Conservation (phyloP, 2,797 vertebrate species). For the Catharus ustulatus region DNA sequence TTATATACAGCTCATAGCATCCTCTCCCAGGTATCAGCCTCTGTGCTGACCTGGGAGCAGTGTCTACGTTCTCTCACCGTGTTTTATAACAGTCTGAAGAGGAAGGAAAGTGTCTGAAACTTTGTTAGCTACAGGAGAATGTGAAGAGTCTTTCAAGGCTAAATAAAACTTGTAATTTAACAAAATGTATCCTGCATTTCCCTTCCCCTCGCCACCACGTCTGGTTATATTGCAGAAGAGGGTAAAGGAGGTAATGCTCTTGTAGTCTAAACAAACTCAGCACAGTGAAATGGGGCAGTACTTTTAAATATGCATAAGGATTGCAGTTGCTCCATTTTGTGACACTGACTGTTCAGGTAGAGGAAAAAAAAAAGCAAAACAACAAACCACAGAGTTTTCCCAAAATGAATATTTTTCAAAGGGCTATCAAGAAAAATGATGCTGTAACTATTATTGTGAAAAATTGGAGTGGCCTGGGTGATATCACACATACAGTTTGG, state of each 20-base stretch:
- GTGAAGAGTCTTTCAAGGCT: neutral
- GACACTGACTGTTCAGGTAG: constrained; percentile 35
- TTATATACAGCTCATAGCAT: neutral
- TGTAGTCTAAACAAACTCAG: constrained; percentile 48
- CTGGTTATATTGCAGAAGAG: constrained; percentile 27
- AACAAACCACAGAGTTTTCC: neutral
- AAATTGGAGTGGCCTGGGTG: constrained; percentile 35
- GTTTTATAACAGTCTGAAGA: constrained; percentile 9
- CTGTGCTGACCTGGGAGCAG: neutral
- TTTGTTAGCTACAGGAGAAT: neutral
- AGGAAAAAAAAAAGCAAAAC: neutral
- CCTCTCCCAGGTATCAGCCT: neutral
- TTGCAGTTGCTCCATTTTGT: constrained; percentile 46
- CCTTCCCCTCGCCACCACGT: neutral
- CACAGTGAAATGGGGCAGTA: constrained; percentile 12
- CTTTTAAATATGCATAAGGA: constrained; percentile 60
- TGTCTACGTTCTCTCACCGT: fast-evolving
- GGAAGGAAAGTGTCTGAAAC: neutral
- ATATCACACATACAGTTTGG: neutral
- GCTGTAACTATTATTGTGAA: constrained; percentile 35
- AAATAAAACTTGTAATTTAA: constrained; percentile 30
- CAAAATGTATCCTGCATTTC: neutral
- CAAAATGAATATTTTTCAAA: constrained; percentile 15
- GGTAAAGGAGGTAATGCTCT: constrained; percentile 52
- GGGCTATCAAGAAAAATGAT: constrained; percentile 45